Percentiles rank a stretch among this genome's conserved stretches.
Conservation (phyloP, 2,797 vertebrate genomes). For the Balearica regulorum region DNA sequence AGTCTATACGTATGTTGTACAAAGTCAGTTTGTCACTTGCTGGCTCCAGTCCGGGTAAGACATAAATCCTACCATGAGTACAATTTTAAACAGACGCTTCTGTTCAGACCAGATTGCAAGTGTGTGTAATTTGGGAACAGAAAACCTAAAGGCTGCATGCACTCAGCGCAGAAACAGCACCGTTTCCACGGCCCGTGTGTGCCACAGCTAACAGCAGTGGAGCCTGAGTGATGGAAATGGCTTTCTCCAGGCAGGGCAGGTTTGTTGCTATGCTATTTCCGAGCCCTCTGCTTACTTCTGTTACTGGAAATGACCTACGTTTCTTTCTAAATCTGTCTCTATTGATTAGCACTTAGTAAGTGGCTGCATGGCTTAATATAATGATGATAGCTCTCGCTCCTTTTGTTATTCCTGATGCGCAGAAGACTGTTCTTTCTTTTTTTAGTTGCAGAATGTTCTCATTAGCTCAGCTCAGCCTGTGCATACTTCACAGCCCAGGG, state of each 20-base stretch:
- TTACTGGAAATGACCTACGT: conserved; percentile 19
- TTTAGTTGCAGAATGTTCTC: not conserved
- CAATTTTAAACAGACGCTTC: not conserved
- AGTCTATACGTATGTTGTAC: not conserved
- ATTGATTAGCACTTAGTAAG: conserved; percentile 50
- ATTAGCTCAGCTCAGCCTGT: not conserved
- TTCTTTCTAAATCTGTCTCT: conserved; percentile 36
- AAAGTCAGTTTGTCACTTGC: not conserved
- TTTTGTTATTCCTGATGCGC: not conserved
- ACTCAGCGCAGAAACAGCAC: not conserved
- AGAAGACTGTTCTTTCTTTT: not conserved
- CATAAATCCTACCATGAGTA: not conserved
- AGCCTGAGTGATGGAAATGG: not conserved
- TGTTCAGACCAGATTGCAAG: not conserved
- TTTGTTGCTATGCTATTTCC: conserved; percentile 7
- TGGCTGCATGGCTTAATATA: not conserved
- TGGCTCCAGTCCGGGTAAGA: not conserved
- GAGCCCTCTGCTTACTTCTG: not conserved
- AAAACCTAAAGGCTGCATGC: not conserved
- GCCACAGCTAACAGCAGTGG: not conserved
- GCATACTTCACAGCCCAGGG: not conserved
- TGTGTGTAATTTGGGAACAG: not conserved
- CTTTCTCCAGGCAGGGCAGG: conserved; percentile 1
- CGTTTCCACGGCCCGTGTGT: not conserved
- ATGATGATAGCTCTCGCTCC: not conserved